Evolutionary conservation across 1,140 invertebrate species (phyloP), one percentile per base, ranked within the genome.

Genomic region (Ganaspis sp.): DNA sequence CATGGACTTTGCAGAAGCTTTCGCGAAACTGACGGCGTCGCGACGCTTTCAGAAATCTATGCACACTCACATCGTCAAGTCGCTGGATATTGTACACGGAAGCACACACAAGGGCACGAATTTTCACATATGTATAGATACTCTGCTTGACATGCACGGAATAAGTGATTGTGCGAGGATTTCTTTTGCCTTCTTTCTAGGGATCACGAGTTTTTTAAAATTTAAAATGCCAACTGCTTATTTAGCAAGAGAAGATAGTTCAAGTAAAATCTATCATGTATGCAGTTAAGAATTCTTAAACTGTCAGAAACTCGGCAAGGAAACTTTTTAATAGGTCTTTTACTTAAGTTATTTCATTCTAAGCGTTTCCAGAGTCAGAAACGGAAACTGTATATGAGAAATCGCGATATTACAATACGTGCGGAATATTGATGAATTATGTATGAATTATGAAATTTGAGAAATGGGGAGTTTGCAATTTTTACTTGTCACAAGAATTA

Each of bases 11-110:
- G 38, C n/a, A 49, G n/a, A 45, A 71, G 29, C 37, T 72, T 23
- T 29, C 38, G 38, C 42, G 42, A 40, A 23, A 40, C 34, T 58
- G n/a, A 45, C 40, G 77, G 53, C 76, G 81, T 79, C 73, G 71
- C 76, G 75, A 79, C 77, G 73, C 75, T 15, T n/a, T 17, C 0
- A 45, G 58, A 64, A 64, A 72, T 29, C 58, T 29, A 64, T 29
- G 23, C 58, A 64, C 12, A 12, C 58, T 34, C 23, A 64, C 58
- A 64, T 64, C 6, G 12, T n/a, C n/a, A n/a, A n/a, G n/a, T n/a
- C 58, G 26, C 12, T 17, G 8, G 45, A 17, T 49, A 29, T 34
- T 6, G 29, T n/a, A 8, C 23, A 21, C 11, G 8, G 3, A 9
- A 9, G 23, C 4, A 72, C 70, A 29, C 23, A 72, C n/a, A 34